Conservation (phyloP, 1,140 invertebrate species). For the Lordiphosa mommai region DNA sequence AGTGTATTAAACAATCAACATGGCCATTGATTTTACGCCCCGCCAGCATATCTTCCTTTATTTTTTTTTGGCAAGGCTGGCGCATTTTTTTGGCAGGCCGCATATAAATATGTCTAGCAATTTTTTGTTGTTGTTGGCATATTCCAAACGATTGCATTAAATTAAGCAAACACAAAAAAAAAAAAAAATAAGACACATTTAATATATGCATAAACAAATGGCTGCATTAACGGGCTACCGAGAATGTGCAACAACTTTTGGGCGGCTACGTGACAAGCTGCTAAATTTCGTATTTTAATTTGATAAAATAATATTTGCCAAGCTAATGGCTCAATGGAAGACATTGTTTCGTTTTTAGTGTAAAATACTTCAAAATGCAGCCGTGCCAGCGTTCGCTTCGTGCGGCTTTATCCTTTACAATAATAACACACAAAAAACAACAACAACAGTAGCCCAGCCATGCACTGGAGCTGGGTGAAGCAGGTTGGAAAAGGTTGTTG, state of each 20-base stretch:
- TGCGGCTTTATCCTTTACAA: conserved; percentile 45
- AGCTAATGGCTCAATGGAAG: conserved; percentile 61
- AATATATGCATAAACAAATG: conserved; percentile 64
- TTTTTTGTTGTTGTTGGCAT: conserved; percentile 9
- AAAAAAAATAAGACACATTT: conserved; percentile 44
- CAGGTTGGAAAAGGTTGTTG: conserved; percentile 13
- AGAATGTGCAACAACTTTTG: conserved; percentile 48
- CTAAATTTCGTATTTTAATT: conserved; percentile 68
- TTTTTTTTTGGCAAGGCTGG: conserved; percentile 19
- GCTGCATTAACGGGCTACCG: conserved; percentile 52
- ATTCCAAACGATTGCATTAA: conserved; percentile 48
- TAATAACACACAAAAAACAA: conserved; percentile 8
- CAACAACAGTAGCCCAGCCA: conserved; percentile 2
- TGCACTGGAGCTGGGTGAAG: background rate
- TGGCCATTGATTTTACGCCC: conserved; percentile 6
- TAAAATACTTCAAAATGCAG: conserved; percentile 38
- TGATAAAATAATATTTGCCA: conserved; percentile 73
- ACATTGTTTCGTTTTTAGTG: conserved; percentile 49
- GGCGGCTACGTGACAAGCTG: conserved; percentile 45
- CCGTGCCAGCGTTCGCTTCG: conserved; percentile 22
- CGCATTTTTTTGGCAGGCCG: conserved; percentile 14
- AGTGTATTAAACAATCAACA: conserved; percentile 12
- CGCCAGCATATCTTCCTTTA: background rate
- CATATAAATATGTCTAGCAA: background rate
- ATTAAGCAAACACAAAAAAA: conserved; percentile 50